Evolutionary conservation across 1,140 invertebrate species (phyloP).

Genomic region (Caenorhabditis remanei): DNA sequence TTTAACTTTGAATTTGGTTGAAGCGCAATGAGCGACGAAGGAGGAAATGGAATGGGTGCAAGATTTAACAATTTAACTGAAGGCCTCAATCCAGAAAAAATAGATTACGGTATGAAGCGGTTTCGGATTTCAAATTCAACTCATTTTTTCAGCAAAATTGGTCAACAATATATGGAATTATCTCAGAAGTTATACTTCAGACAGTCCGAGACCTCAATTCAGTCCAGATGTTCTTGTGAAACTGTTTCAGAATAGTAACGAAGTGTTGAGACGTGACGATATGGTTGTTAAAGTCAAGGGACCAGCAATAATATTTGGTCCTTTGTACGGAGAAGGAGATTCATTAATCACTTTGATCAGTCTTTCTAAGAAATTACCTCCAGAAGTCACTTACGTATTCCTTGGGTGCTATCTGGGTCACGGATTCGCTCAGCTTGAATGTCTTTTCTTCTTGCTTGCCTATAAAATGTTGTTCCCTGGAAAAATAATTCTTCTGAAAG

Average conservation of each 20-base stretch:
- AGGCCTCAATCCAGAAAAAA: conserved; percentile 4
- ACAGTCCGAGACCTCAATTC: conserved; percentile 22
- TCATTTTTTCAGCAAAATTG: neutral
- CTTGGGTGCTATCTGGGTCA: conserved; percentile 31
- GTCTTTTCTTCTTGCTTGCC: neutral
- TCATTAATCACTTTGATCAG: conserved; percentile 28
- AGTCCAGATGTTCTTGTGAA: conserved; percentile 9
- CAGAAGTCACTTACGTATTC: neutral
- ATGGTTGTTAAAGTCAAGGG: conserved; percentile 39
- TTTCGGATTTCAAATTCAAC: neutral
- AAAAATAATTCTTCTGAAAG: neutral
- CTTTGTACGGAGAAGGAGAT: conserved; percentile 27
- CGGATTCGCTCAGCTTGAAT: conserved; percentile 36
- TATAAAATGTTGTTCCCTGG: conserved; percentile 15
- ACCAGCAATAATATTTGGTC: neutral
- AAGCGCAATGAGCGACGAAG: conserved; percentile 22
- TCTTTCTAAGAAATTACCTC: neutral
- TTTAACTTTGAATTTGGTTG: neutral
- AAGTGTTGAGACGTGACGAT: conserved; percentile 3
- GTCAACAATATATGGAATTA: conserved; percentile 21
- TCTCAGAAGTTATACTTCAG: neutral
- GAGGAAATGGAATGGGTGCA: neutral
- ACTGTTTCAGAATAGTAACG: conserved; percentile 8
- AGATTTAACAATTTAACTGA: conserved; percentile 21
- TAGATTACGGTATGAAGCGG: conserved; percentile 27